phyloP scores from a whole-genome alignment of 2,888 invertebrate genomes.

The Cecidostiba fungosa region DNA sequence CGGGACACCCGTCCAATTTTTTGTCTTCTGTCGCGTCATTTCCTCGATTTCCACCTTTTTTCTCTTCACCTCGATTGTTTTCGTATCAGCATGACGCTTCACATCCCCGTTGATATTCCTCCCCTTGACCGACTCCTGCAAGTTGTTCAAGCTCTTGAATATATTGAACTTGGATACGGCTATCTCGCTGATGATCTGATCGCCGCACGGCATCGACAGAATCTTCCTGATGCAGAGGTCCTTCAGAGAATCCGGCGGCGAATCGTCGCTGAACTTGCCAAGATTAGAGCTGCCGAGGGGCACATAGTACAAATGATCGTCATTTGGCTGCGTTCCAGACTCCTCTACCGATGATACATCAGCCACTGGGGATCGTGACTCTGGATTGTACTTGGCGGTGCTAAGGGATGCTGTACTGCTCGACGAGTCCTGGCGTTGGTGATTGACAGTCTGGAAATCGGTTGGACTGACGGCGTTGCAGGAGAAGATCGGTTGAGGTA shows the following conservation, averaged over 20 bases:
- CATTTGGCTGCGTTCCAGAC: slow-evolving; percentile 64
- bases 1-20: slow-evolving; percentile 83
- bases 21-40: background rate
- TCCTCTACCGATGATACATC: slow-evolving; percentile 83
- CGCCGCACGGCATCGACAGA: slow-evolving; percentile 86
- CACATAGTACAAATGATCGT: slow-evolving; percentile 69
- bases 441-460: background rate
- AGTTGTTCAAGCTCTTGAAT: background rate
- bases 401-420: slow-evolving; percentile 83
- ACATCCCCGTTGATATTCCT: background rate
- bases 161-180: slow-evolving; percentile 70
- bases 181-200: slow-evolving; percentile 81
- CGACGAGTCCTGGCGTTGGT: slow-evolving; percentile 82
- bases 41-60: slow-evolving; percentile 11
- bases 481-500: background rate
- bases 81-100: background rate
- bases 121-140: background rate
- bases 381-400: slow-evolving; percentile 82
- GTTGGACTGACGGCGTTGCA: slow-evolving; percentile 29
- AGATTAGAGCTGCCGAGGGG: slow-evolving; percentile 64
- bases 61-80: background rate
- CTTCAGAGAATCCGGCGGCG: slow-evolving; percentile 82
- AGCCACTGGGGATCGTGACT: slow-evolving; percentile 82
- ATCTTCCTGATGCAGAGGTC: slow-evolving; percentile 86
- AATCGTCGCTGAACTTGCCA: slow-evolving; percentile 27